Evolutionary conservation across 2,113 vertebrate species (phyloP), one percentile per base, ranked within the genome.

Genomic region (Pterophyllum scalare): DNA sequence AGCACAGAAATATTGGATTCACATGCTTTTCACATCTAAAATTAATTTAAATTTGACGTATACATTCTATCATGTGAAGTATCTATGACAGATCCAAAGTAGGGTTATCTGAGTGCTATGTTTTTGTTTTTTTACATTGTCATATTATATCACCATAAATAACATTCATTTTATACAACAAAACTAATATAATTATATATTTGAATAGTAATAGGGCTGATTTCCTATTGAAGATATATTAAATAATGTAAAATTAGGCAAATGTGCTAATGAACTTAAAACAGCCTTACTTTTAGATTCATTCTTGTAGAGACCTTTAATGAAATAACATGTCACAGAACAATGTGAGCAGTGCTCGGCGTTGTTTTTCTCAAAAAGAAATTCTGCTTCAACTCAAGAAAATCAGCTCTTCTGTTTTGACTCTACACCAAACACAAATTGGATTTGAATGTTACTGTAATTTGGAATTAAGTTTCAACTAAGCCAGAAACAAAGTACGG

Each of bases 401-500:
- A 87, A 75, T 80, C 28, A 38, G 35, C 12, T 84, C 67, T 83
- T 64, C 80, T 81, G 49, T 85, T 88, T 61, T 80, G 89, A 92
- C 86, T 89, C 80, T 62, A 80, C 74, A 72, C 81, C 84, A 82
- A 80, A 83, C 67, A 57, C 75, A 89, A 86, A 93, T 92, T 82
- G 61, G 82, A 87, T 86, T 87, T 80, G 40, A 89, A 83, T 88
- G 88, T 81, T 77, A 65, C 31, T 62, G 35, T 75, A 88, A 87
- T 93, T 92, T 78, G 75, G 64, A 85, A 85, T 83, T 80, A 74
- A 75, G 77, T 87, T 92, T 83, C 75, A 87, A 80, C 60, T 28
- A 40, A 86, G 83, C 87, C 78, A 74, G 80, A 87, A 87, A 91
- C 85, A 76, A 91, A 85, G 85, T 91, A 90, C 88, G 88, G 54